Base-by-base conservation (phyloP, 2,113 vertebrate species). In the Platycercus adscitus region DNA sequence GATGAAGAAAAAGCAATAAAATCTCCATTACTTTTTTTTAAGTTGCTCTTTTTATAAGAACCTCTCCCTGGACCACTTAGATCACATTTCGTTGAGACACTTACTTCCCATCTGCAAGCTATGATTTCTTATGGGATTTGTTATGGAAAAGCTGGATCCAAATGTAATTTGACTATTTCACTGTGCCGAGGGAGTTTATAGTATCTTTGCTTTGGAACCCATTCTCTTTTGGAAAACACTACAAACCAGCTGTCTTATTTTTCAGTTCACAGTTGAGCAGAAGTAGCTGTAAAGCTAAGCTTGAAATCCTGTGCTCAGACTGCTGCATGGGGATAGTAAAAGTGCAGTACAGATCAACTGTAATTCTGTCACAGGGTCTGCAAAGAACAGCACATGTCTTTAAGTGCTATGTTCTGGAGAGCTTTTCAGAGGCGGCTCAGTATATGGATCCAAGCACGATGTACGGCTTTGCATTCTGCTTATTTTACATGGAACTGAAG, bases 91-190 rank as follows among this genome's bases (percentile, higher is more conserved):
- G 31, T 50, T 65, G 69, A 96, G 60, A 61, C 58, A 69, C 80
- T 85, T 71, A 43, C 25, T 85, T 91, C 71, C 63, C 63, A 72
- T 90, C 53, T 83, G 58, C 68, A 80, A 79, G 39, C 26, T 83
- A 37, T 37, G 81, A 86, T 92, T 95, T 92, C 77, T 72, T 73
- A n/a, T 49, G n/a, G 37, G 64, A 89, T 84, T 94, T 91, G 50
- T 69, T 89, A 81, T 66, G 44, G 64, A 81, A 91, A 93, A 88
- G 37, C 24, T 63, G 64, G 13, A 92, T 86, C 41, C 53, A 86
- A 73, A 73, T 70, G 41, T 66, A 78, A 70, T 81, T 69, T 70
- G 37, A 69, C 76, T 56, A 64, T 86, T 88, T 95, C 63, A 73
- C 58, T 88, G 18, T 91, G 90, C 66, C 68, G 35, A 65, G 26